Base-by-base conservation (phyloP, 2,113 vertebrate genomes). In the Rhodinocichla rosea region DNA sequence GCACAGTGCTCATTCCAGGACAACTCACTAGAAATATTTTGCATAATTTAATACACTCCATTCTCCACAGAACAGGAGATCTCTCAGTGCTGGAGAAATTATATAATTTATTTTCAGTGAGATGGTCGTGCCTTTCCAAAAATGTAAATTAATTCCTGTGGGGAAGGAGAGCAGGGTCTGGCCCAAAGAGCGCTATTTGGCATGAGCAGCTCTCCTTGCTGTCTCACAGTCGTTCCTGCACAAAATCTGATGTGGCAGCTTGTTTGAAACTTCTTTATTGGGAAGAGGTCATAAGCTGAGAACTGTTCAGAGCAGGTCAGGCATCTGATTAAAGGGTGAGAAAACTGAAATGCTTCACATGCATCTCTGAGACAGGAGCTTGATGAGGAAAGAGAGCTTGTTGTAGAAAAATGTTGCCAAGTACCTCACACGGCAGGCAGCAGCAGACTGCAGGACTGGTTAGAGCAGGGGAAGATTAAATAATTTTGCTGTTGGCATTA, bases 181-280 rank as follows among this genome's bases (percentile, higher is more conserved):
- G 90, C 68, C 90, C 68, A 45, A 91, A 39, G 62, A 85, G 35
- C 2, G 0, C 4, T 90, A 49, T 67, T 88, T 77, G 84, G 84
- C 79, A 45, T 47, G 84, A 74, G 78, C 76, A 52, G 73, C 87
- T 91, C 77, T 62, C 87, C 50, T 95, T 67, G 73, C 90, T 92
- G 87, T 89, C 89, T 95, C 71, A 45, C 63, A 50, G 64, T 89
- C 21, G 0, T 64, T 82, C 30, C 79, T 64, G 47, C 33, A 90
- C 69, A 91, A 92, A 95, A 96, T 96, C 63, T 92, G 83, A 96
- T 89, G 89, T 94, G 92, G 96, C 96, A 96, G 91, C 79, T 96
- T 94, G 94, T 94, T 95, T 95, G 94, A 95, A 96, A 94, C 86
- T 92, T 96, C 93, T 92, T 97, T 97, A 92, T 95, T 79, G 75